phyloP scores from a whole-genome alignment of 92 coral and sea anemone species.

The Palythoa grandiflora region DNA sequence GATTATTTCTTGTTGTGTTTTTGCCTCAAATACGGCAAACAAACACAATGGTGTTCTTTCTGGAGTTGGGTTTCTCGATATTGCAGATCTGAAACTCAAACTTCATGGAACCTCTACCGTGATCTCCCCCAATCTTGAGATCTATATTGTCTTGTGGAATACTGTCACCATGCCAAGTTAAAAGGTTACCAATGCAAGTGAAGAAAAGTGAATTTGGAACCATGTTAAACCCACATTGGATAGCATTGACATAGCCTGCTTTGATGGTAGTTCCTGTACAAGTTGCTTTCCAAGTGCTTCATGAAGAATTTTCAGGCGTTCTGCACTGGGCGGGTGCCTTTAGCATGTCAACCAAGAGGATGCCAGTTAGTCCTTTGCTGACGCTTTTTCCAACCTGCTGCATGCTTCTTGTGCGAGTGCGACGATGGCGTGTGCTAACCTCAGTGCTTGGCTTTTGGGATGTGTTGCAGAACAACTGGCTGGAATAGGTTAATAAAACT shows the following conservation, averaged over 20 bases:
- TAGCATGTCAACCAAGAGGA: constrained; percentile 20
- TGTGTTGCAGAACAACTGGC: background rate
- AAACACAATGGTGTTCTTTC: background rate
- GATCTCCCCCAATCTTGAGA: too few species aligned
- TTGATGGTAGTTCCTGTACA: constrained; percentile 31
- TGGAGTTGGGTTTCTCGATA: too few species aligned
- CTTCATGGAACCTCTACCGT: too few species aligned
- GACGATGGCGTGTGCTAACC: constrained; percentile 6
- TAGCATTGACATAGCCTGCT: constrained; percentile 26
- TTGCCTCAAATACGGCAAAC: background rate
- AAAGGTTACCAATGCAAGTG: background rate
- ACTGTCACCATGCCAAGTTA: background rate
- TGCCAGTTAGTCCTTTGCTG: constrained; percentile 34
- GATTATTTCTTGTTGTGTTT: too few species aligned
- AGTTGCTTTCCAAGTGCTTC: constrained; percentile 25
- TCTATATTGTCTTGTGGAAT: too few species aligned
- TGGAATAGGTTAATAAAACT: background rate
- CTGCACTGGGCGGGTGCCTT: constrained; percentile 23
- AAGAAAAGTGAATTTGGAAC: constrained; percentile 13
- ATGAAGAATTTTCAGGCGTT: constrained; percentile 11
- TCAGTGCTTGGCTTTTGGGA: constrained; percentile 37
- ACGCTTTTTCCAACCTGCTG: background rate
- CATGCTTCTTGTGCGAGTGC: constrained; percentile 10
- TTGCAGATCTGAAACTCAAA: too few species aligned
- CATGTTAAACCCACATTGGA: constrained; percentile 17